Conservation (phyloP, 2,797 vertebrate species). For the Gila robusta region DNA sequence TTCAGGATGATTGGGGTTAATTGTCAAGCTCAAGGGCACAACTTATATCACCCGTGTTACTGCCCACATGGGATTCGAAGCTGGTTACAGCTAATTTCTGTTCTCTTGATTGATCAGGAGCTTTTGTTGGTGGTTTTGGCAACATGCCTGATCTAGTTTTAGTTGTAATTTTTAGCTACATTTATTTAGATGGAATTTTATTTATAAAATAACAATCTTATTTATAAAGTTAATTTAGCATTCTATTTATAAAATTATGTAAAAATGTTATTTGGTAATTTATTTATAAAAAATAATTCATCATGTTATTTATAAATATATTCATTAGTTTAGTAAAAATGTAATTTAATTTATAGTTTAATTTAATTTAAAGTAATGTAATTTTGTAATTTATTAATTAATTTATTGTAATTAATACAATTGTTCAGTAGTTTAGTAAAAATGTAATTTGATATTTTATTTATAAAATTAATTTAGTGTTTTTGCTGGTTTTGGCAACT, state of each 20-base stretch:
- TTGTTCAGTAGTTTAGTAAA: too few relatives aligned
- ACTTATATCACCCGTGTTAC: not conserved
- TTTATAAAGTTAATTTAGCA: not conserved
- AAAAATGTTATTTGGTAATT: not conserved
- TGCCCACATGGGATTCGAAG: not conserved
- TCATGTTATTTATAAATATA: not conserved
- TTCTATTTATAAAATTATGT: not conserved
- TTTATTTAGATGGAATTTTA: not conserved
- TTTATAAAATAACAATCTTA: not conserved
- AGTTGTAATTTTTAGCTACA: not conserved
- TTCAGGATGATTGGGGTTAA: conserved; percentile 2
- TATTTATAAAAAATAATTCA: not conserved
- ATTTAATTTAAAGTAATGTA: too few relatives aligned
- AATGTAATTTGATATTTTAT: not conserved
- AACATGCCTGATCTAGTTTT: too few relatives aligned
- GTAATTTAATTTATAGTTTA: too few relatives aligned
- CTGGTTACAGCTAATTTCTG: not conserved
- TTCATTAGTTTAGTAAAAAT: not conserved
- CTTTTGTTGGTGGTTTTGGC: too few relatives aligned
- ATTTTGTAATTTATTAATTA: too few relatives aligned
- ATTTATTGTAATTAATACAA: too few relatives aligned
- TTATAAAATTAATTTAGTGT: not conserved
- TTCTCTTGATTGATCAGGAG: not conserved
- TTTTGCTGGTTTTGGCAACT: too few relatives aligned
- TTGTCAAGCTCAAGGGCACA: conserved; percentile 1